phyloP scores from a whole-genome alignment of 2,888 invertebrate genomes.

The Orchesella flavescens region DNA sequence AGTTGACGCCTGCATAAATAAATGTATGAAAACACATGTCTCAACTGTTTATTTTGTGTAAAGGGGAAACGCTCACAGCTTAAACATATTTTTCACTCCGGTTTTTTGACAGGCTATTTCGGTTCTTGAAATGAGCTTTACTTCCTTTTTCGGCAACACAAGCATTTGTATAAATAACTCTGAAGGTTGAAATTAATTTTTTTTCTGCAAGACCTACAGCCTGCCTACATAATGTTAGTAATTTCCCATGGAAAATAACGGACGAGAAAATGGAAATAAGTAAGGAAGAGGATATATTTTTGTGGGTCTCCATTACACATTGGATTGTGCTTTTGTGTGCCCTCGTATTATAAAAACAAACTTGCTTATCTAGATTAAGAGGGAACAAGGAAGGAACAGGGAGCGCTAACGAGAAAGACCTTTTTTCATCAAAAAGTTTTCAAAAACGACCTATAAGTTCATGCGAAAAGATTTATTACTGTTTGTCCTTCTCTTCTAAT shows the following conservation, averaged over 20 bases:
- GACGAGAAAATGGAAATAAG: not conserved
- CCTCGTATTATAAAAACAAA: too few relatives aligned
- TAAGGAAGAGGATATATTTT: too few relatives aligned
- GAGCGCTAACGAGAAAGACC: too few relatives aligned
- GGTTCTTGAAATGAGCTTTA: slow-evolving; percentile 29
- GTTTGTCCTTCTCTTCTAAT: too few relatives aligned
- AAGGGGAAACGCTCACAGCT: not conserved
- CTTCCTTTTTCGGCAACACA: slow-evolving; percentile 25
- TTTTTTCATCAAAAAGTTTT: too few relatives aligned
- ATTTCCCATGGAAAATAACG: not conserved
- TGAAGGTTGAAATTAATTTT: not conserved
- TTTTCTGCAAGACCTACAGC: not conserved
- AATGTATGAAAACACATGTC: not conserved
- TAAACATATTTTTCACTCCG: slow-evolving; percentile 40
- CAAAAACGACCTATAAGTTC: too few relatives aligned
- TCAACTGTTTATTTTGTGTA: not conserved
- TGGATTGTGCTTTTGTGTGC: too few relatives aligned
- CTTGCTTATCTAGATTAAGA: too few relatives aligned
- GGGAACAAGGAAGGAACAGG: too few relatives aligned
- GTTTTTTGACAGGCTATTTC: slow-evolving; percentile 48
- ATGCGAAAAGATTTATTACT: too few relatives aligned
- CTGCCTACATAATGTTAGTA: not conserved
- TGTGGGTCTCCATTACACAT: too few relatives aligned
- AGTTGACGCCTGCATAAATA: too few relatives aligned
- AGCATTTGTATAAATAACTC: slow-evolving; percentile 1